Base-by-base conservation (phyloP, 2,888 invertebrate species). In the Ctena decussata region DNA sequence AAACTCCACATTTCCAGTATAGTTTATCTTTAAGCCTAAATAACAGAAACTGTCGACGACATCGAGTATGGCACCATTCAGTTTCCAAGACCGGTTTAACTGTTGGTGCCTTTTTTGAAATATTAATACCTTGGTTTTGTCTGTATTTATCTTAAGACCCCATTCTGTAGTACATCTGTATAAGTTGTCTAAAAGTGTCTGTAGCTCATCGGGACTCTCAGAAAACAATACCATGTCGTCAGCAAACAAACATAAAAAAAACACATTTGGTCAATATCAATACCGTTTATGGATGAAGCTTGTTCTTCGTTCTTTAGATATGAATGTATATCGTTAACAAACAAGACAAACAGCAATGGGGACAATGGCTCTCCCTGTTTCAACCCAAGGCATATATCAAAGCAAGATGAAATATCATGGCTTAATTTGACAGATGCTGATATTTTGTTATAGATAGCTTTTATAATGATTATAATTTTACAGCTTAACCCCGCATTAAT, bases 401-500 rank as follows among this genome's bases (percentile, higher is more conserved):
- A 44, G 18, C 44, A 44, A 12, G 44, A 44, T 12, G 44, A 44
- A 44, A 44, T 44, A 44, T 44, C n/a, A n/a, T n/a, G n/a, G n/a
- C n/a, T n/a, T n/a, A n/a, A n/a, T 60, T 60, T 60, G 30, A 60
- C 27, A 5, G 60, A 60, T 60, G 60, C 60, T 8, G 24, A 27
- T 30, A 60, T 27, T 30, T 60, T 60, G 27, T 18, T 27, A 41
- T 76, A 76, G 18, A 76, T 41, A 3, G 76, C 35, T 60, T 41
- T 41, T 37, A 76, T 30, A 57, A 76, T 76, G 8, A 24, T 27
- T 11, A 76, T 5, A n/a, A 76, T 76, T 30, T 75, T 75, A 27
- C 74, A 24, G 27, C 74, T 73, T 12, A 73, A 18, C 6, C 49
- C 73, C 27, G 30, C 30, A 0, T 46, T 41, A 3, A 72, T 27